Percentiles rank a stretch among this genome's conserved stretches.
Conservation (phyloP, 2,888 invertebrate genomes). For the Cinara cedri region DNA sequence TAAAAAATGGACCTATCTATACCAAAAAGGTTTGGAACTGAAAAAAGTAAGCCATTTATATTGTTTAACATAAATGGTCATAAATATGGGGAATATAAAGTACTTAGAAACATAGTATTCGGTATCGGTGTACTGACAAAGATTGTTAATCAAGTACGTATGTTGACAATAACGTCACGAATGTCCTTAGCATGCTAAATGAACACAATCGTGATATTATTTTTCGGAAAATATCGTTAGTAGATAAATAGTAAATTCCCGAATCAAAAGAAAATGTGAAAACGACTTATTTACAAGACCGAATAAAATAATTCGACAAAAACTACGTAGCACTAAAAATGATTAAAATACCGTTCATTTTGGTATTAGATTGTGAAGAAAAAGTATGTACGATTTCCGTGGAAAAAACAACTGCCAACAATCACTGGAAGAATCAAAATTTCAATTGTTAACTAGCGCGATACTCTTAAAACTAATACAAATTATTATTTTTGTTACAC, state of each 20-base stretch:
- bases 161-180: background rate
- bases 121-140: background rate
- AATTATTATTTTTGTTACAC: background rate
- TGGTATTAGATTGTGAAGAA: background rate
- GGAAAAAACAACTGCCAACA: background rate
- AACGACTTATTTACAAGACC: background rate
- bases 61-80: background rate
- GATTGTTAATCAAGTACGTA: background rate
- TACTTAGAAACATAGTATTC: background rate
- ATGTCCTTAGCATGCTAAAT: background rate
- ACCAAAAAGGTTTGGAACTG: no score
- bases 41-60: background rate
- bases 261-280: constrained; percentile 1
- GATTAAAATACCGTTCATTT: background rate
- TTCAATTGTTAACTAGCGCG: background rate
- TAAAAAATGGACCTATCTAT: no score
- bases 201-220: background rate
- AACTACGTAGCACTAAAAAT: background rate
- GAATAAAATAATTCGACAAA: background rate
- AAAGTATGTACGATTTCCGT: background rate
- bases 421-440: constrained; percentile 14
- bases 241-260: background rate
- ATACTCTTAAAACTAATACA: constrained; percentile 22
- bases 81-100: background rate
- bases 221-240: background rate